These are phyloP conservation scores for Dascyllus trimaculatus DNA, from an alignment of 2,113 vertebrate species.

Conservation along the genomic window DNA sequence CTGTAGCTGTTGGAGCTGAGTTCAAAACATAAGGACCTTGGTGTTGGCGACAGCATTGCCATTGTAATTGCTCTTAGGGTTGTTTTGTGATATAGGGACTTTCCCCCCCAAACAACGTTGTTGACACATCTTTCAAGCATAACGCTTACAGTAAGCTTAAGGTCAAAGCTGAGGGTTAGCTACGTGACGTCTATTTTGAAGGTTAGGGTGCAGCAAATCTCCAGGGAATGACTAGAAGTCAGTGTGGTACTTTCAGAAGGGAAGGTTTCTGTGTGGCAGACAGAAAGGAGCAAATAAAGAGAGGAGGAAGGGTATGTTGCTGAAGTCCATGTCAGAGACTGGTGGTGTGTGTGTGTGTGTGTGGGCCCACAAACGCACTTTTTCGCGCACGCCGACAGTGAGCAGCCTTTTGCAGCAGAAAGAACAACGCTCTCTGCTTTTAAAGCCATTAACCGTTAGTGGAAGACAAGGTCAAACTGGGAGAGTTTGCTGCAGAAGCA, in stretches of 20 bases:
- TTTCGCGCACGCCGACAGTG: background rate
- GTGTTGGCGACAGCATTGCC: no score
- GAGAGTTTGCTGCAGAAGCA: conserved; percentile 24
- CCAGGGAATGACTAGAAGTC: background rate
- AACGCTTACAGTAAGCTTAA: background rate
- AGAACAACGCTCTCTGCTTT: conserved; percentile 36
- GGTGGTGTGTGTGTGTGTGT: background rate
- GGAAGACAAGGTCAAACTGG: conserved; percentile 61
- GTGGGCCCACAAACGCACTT: background rate
- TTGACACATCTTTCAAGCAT: no score
- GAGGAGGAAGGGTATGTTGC: background rate
- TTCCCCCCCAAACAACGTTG: background rate
- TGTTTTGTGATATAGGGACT: background rate
- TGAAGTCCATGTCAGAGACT: conserved; percentile 7
- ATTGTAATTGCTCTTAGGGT: background rate
- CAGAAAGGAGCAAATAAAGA: background rate
- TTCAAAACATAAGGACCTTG: background rate
- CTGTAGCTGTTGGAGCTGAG: background rate
- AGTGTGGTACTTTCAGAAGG: background rate
- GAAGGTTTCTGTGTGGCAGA: background rate
- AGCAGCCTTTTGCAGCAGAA: conserved; percentile 30
- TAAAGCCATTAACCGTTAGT: conserved; percentile 63
- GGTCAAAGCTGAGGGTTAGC: background rate
- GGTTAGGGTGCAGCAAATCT: conserved; percentile 3
- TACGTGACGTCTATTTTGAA: background rate